phyloP scores from a whole-genome alignment of 2,113 vertebrate genomes.

The Eupsittula cactorum region DNA sequence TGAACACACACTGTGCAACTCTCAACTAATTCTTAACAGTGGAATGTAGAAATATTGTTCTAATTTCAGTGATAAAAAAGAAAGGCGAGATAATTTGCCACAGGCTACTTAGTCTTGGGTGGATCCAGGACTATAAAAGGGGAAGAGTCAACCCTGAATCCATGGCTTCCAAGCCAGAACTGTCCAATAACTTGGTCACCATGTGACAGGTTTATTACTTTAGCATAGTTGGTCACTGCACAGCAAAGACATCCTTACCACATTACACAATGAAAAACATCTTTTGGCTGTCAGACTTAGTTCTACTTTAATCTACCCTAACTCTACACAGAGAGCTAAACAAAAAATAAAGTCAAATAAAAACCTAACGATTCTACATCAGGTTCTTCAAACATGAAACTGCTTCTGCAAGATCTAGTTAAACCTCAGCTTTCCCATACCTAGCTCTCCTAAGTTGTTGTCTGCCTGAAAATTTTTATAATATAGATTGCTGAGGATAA shows the following conservation, averaged over 20 bases:
- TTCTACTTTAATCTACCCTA: background rate
- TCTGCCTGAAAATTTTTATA: background rate
- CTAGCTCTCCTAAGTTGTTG: background rate
- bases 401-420: background rate
- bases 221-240: background rate
- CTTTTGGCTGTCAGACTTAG: background rate
- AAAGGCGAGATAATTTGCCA: background rate
- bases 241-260: background rate
- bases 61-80: conserved; percentile 24
- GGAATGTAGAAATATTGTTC: background rate
- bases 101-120: background rate
- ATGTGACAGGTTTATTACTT: background rate
- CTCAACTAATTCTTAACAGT: conserved; percentile 12
- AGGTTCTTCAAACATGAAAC: background rate
- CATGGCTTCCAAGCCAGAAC: background rate
- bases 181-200: background rate
- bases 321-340: background rate
- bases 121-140: background rate
- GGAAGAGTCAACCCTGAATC: background rate
- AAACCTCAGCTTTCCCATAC: background rate
- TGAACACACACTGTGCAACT: conserved; percentile 3
- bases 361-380: background rate
- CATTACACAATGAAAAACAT: background rate
- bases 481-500: background rate
- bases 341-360: background rate